A percentile compares a stretch with the other conserved stretches of the same genome.
These are phyloP conservation scores for Elmis aenea DNA, from an alignment of 2,888 invertebrate genomes.

Conservation along the genomic window DNA sequence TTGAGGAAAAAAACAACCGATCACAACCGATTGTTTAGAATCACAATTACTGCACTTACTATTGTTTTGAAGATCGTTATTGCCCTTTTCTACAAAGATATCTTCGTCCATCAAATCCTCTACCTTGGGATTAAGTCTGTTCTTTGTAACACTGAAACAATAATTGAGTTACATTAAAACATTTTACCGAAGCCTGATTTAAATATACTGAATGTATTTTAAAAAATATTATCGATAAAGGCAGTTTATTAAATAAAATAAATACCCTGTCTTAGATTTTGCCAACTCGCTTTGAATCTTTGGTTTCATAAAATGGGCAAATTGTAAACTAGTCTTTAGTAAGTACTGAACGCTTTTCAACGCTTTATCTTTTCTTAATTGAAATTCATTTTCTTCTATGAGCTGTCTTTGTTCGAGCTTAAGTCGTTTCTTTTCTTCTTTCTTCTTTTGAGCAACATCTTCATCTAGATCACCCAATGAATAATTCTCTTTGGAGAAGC, in stretches of 20 bases:
- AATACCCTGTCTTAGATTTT: too few species aligned
- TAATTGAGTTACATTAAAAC: too few species aligned
- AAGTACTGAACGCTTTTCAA: conserved; percentile 28
- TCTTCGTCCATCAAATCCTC: conserved; percentile 3
- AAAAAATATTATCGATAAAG: too few species aligned
- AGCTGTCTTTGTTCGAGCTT: neutral
- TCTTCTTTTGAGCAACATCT: neutral
- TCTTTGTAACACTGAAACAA: too few species aligned
- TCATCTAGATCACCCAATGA: conserved; percentile 3
- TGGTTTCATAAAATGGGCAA: conserved; percentile 26
- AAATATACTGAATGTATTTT: too few species aligned
- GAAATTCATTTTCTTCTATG: conserved; percentile 2
- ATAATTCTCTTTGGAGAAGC: neutral
- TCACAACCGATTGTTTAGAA: too few species aligned
- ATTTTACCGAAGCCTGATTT: too few species aligned
- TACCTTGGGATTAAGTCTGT: neutral
- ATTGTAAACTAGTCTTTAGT: conserved; percentile 25
- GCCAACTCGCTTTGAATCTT: too few species aligned
- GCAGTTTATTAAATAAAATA: too few species aligned
- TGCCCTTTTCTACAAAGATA: conserved; percentile 2
- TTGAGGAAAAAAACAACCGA: too few species aligned
- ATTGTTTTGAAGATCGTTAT: too few species aligned
- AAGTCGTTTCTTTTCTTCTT: neutral
- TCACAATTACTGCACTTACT: too few species aligned
- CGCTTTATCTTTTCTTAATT: conserved; percentile 19